phyloP scores from a whole-genome alignment of 2,888 invertebrate genomes.

The Acholoe squamosa region DNA sequence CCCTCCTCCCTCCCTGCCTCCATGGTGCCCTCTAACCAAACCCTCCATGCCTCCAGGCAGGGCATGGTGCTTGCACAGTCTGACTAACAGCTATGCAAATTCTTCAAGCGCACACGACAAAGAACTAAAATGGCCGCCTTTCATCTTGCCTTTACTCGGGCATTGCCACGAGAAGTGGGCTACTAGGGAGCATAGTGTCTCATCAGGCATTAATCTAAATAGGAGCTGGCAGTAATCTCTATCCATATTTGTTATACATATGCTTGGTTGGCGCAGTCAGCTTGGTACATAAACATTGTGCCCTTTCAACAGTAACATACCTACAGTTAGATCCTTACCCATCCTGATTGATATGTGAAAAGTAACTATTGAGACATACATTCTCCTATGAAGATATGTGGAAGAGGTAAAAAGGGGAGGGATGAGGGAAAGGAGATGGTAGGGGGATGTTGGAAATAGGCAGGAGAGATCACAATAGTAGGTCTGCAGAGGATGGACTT shows the following conservation, averaged over 20 bases:
- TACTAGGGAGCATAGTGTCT: no score
- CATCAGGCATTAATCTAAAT: no score
- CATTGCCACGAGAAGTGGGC: constrained; percentile 15
- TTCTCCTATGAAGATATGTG: no score
- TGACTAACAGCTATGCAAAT: constrained; percentile 51
- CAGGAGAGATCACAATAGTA: background rate
- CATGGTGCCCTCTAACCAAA: background rate
- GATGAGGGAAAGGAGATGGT: background rate
- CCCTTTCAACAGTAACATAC: background rate
- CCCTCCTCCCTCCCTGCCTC: background rate
- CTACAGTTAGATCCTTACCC: no score
- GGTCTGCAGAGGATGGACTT: background rate
- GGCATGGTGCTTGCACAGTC: background rate
- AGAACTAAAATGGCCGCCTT: constrained; percentile 45
- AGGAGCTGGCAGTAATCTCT: no score
- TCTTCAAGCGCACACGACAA: background rate
- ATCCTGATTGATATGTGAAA: no score
- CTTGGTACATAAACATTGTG: no score
- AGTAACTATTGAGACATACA: no score
- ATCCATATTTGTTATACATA: no score
- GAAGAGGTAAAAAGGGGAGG: background rate
- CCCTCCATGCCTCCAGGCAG: background rate
- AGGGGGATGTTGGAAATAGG: no score
- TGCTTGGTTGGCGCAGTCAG: no score
- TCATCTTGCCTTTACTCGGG: constrained; percentile 44